Base-by-base conservation (phyloP, 2,888 invertebrate species). In the Spodoptera littoralis region DNA sequence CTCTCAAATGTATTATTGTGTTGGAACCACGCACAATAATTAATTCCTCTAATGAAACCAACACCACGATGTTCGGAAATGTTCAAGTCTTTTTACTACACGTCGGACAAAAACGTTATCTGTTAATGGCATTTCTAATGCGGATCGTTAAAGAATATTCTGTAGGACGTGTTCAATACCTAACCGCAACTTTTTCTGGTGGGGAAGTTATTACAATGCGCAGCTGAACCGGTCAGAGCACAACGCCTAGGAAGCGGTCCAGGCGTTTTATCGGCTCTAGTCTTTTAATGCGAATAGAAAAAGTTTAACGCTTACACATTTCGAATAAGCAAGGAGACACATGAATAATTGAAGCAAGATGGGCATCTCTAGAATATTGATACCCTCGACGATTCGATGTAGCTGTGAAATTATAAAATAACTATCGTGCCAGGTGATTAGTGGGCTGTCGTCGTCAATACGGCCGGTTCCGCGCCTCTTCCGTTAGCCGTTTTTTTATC, bases 401-500 rank as follows among this genome's bases (percentile, higher is more conserved):
- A 81, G 78, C 80, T 84, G 82, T 82, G 82, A 86, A 87, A 84
- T 85, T 83, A 83, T 84, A 79, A 84, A 87, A 84, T 84, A 80
- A 72, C 76, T 78, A 80, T 83, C 80, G 80, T 79, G 81, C 73
- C 78, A 81, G 82, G 85, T 85, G 84, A 90, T 89, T 87, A 89
- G 84, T 84, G 84, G 77, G 78, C 80, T 80, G 85, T 84, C 81
- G 73, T 74, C 73, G 73, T 73, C 82, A 80, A 83, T 84, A 79
- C 80, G 84, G 86, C 87, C 87, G 87, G 89, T 90, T 88, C 88
- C 88, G 85, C 87, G 82, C 87, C 87, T 89, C 89, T 90, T 93
- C 92, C 92, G 92, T 85, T 90, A 84, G 82, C 79, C 73, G 83
- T 87, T 90, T 92, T 18, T 90, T 90, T 88, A 85, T 90, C 80